These are phyloP conservation scores for Druon quercuslanigerum DNA, from an alignment of 1,140 invertebrate species.

Conservation along the genomic window DNA sequence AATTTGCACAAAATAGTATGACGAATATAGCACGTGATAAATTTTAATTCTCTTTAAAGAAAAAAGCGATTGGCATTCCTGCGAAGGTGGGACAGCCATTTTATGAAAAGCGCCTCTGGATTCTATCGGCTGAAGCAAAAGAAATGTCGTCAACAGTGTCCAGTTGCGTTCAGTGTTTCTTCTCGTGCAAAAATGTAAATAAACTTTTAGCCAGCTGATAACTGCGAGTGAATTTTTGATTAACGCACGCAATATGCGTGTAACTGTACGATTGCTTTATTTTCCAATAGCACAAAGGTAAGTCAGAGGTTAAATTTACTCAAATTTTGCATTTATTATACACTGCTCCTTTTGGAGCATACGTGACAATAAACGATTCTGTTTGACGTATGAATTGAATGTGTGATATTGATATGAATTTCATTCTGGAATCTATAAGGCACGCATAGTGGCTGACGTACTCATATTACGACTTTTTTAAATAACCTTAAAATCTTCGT, in stretches of 20 bases:
- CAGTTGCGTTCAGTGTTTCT: slow-evolving; percentile 50
- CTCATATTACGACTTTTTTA: slow-evolving; percentile 22
- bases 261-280: slow-evolving; percentile 51
- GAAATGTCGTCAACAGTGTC: slow-evolving; percentile 62
- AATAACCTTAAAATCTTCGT: not conserved
- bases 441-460: not conserved
- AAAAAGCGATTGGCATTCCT: not conserved
- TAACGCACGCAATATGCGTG: slow-evolving; percentile 61
- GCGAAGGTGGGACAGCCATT: not conserved
- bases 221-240: slow-evolving; percentile 49
- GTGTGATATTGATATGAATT: not conserved
- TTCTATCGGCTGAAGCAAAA: slow-evolving; percentile 34
- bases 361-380: slow-evolving; percentile 7
- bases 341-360: slow-evolving; percentile 29
- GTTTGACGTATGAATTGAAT: not conserved
- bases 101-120: slow-evolving; percentile 26
- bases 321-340: slow-evolving; percentile 10
- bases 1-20: not conserved
- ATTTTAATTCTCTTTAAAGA: not conserved
- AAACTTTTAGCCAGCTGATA: slow-evolving; percentile 65
- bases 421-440: slow-evolving; percentile 28
- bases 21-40: not conserved
- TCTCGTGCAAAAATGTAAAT: slow-evolving; percentile 64
- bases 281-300: slow-evolving; percentile 60
- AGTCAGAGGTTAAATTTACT: slow-evolving; percentile 35